phyloP scores from a whole-genome alignment of 2,113 vertebrate species.

The Willisornis vidua region DNA sequence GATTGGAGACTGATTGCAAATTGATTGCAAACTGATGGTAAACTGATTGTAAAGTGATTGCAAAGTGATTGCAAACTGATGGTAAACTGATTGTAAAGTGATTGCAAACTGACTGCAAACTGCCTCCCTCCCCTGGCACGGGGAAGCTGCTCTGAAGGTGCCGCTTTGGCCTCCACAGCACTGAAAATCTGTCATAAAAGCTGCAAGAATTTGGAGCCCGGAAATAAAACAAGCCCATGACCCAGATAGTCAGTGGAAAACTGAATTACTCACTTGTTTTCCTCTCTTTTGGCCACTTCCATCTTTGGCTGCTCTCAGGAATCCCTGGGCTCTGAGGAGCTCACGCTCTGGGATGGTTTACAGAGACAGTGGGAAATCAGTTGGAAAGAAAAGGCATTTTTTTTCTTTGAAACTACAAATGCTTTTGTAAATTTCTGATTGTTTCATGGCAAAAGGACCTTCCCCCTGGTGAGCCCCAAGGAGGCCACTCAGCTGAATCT shows the following conservation, averaged over 20 bases:
- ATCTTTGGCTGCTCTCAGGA: background rate
- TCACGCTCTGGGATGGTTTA: background rate
- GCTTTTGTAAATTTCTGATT: background rate
- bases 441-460: background rate
- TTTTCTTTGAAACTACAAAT: fast-evolving
- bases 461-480: background rate
- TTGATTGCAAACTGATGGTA: background rate
- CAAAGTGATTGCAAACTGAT: background rate
- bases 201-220: background rate
- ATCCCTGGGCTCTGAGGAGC: background rate
- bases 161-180: background rate
- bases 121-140: background rate
- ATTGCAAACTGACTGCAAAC: background rate
- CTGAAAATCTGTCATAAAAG: background rate
- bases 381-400: background rate
- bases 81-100: background rate
- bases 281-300: background rate
- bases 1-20: background rate
- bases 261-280: slow-evolving; percentile 57
- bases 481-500: background rate
- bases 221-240: background rate
- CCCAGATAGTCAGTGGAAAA: slow-evolving; percentile 37
- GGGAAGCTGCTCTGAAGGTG: background rate
- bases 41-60: background rate
- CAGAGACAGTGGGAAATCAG: background rate